These are phyloP conservation scores for Pocota personata DNA, from an alignment of 2,888 invertebrate species.

Conservation along the genomic window DNA sequence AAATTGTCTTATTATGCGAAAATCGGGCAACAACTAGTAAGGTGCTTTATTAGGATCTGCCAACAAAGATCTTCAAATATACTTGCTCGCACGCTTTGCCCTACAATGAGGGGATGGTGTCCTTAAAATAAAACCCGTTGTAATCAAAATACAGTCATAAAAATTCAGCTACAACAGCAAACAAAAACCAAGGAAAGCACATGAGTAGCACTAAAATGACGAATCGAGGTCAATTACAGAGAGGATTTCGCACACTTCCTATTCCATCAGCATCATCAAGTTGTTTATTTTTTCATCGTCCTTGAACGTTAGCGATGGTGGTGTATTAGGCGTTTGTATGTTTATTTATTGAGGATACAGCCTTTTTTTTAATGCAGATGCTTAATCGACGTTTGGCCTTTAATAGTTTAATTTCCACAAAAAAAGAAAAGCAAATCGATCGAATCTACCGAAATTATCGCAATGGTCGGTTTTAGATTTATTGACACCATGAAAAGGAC, in stretches of 20 bases:
- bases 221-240: conserved; percentile 68
- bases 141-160: conserved; percentile 53
- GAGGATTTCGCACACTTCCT: conserved; percentile 60
- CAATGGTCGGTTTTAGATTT: background rate
- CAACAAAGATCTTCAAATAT: background rate
- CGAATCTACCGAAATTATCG: background rate
- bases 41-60: background rate
- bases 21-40: background rate
- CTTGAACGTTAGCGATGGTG: conserved; percentile 31
- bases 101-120: conserved; percentile 8
- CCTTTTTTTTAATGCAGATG: background rate
- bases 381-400: conserved; percentile 41
- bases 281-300: conserved; percentile 53
- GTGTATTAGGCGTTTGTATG: background rate
- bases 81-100: background rate
- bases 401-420: conserved; percentile 15
- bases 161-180: conserved; percentile 41
- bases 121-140: conserved; percentile 20
- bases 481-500: background rate
- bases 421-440: conserved; percentile 9
- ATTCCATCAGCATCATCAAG: conserved; percentile 42
- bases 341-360: conserved; percentile 4
- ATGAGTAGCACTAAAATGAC: conserved; percentile 59
- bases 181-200: background rate
- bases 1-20: background rate